Base-by-base conservation (phyloP, 2,113 vertebrate species). In the Anguilla japonica region DNA sequence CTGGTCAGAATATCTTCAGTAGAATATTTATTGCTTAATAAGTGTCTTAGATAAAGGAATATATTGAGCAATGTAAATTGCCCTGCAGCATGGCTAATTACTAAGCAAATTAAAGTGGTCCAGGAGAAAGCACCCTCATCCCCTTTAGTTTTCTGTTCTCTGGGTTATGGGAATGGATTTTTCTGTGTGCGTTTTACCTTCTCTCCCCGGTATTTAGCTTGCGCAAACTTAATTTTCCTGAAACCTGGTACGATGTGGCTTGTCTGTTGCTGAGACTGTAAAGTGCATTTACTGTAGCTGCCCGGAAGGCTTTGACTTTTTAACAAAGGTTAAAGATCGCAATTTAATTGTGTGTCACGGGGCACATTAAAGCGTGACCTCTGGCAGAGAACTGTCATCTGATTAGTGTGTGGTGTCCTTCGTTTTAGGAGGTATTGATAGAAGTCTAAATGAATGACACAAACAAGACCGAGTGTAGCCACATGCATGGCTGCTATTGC, bases 301-400 rank as follows among this genome's bases (percentile, higher is more conserved):
- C 92, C 89, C 89, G 87, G 93, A 94, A 90, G 91, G 71, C 83
- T 86, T 90, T 94, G 93, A 93, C 92, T 57, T 87, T 91, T 92
- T 93, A 92, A 94, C 93, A 88, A 93, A 94, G 94, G 95, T 95
- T 96, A 95, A 95, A 95, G 91, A 94, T 93, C 92, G 92, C 92
- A 89, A 94, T 95, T 95, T 95, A 94, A 94, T 95, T 94, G 95
- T 92, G 90, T 93, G 92, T 94, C 94, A 94, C 90, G 94, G 94
- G 93, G 94, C 94, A 93, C 90, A 91, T 94, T 94, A 93, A 90
- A 91, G 78, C 82, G 81, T 90, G 92, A 94, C 93, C 93, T 85
- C 22, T 79, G 60, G n/a, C 78, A 22, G 57, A 67, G 34, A 75
- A 57, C 34, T 85, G 78, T 80, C 60, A 34, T 34, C 46, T 46